Evolutionary conservation across 2,113 vertebrate genomes (phyloP), one percentile per base, ranked within the genome.

Genomic region (Scomber colias): DNA sequence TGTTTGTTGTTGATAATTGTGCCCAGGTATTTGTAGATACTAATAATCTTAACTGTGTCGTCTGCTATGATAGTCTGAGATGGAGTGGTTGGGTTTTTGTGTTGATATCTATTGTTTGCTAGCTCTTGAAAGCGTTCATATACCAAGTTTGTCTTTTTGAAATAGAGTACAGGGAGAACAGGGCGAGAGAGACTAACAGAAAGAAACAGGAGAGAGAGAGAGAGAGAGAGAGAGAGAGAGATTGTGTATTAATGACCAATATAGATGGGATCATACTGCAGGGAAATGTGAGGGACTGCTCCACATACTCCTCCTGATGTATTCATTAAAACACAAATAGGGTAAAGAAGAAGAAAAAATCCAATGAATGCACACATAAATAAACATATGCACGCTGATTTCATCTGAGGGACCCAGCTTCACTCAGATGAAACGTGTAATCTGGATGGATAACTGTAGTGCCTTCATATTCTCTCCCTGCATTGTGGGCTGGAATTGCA

Each of bases 221-320:
- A 21, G 21, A 21, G 21, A 21, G 21, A 21, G 21, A 21, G 17
- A 54, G 2, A 19, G 17, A 15, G 53, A 64, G 17, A 61, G 11
- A 59, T 27, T 19, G 15, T 50, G 48, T 21, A 19, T 61, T 65
- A 8, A 74, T 60, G 24, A 16, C 50, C 4, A 14, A 35, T 31
- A 84, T 31, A 84, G 55, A 74, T 67, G 59, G 53, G 30, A 60
- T 21, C 67, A 73, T 49, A 55, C 44, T 71, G 55, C 31, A 60
- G 76, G n/a, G 15, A 57, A 70, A 44, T 45, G 17, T 24, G 62
- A 27, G 11, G 19, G 44, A 63, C 4, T 40, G 15, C 16, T 56
- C 48, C 24, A 7, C 30, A 48, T 24, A n/a, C 44, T 60, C 1
- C 49, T 14, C 50, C 44, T 46, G 48, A 45, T 72, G 70, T 4